phyloP scores from a whole-genome alignment of 2,888 invertebrate species.

The Drosophila recens region DNA sequence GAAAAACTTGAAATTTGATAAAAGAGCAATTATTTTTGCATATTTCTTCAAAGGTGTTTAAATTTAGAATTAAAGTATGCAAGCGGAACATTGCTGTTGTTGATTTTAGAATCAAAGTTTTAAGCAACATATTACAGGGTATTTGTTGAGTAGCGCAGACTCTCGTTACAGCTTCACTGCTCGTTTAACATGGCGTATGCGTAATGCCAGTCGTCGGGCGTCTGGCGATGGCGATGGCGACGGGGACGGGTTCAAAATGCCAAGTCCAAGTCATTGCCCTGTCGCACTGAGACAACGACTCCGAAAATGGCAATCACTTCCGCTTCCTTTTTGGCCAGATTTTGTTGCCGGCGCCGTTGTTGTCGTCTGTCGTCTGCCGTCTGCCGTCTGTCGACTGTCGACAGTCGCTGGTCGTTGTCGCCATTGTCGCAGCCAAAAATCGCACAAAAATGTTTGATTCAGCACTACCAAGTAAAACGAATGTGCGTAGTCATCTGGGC shows the following conservation, averaged over 20 bases:
- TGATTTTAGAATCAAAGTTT: no score
- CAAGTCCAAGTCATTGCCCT: constrained; percentile 66
- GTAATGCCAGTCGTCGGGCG: constrained; percentile 51
- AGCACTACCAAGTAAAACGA: constrained; percentile 45
- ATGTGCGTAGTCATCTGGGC: constrained; percentile 72
- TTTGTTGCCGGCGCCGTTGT: constrained; percentile 58
- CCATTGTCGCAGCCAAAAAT: constrained; percentile 58
- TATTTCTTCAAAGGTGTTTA: no score
- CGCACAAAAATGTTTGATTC: constrained; percentile 32
- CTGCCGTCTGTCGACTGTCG: not conserved
- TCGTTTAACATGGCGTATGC: constrained; percentile 58
- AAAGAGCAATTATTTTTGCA: no score
- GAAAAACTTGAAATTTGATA: no score
- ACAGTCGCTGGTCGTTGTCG: constrained; percentile 31
- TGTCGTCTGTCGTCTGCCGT: constrained; percentile 35
- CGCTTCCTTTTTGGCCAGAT: constrained; percentile 41
- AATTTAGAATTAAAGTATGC: no score
- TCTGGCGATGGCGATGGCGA: not conserved
- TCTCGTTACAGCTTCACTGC: not conserved
- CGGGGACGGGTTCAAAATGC: constrained; percentile 51
- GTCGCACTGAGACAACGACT: constrained; percentile 52
- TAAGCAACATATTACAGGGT: not conserved
- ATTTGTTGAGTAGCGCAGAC: not conserved
- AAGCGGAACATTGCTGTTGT: no score
- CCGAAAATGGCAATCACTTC: constrained; percentile 42